Conservation (phyloP, 2,113 vertebrate species). For the Phyllostomus discolor region DNA sequence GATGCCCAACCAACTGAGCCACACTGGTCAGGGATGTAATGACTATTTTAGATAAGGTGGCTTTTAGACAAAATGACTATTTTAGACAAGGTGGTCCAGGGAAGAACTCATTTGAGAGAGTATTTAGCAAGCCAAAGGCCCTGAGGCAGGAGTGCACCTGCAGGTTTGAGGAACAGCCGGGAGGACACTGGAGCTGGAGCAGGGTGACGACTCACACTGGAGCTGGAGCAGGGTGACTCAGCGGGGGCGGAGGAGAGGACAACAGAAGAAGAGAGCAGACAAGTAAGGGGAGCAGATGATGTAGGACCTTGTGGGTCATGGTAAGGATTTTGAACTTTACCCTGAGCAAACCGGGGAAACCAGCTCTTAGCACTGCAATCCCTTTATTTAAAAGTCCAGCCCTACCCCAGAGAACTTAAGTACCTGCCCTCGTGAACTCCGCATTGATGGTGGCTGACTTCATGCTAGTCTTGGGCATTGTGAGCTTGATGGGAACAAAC, state of each 20-base stretch:
- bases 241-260: too few relatives aligned
- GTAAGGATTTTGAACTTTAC: not conserved
- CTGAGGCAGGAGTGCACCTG: not conserved
- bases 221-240: not conserved
- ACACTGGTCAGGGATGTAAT: not conserved
- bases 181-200: not conserved
- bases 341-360: not conserved
- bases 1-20: too few relatives aligned
- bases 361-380: not conserved
- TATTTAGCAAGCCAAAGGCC: not conserved
- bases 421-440: constrained; percentile 92
- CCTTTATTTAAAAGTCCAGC: not conserved
- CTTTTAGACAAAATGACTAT: not conserved
- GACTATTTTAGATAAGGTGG: not conserved
- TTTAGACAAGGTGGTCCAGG: not conserved
- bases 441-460: constrained; percentile 85
- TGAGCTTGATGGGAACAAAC: constrained; percentile 78
- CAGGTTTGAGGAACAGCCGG: not conserved
- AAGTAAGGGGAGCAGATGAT: not conserved
- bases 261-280: not conserved
- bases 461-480: constrained; percentile 78
- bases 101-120: not conserved
- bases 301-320: not conserved
- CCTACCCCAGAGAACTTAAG: not conserved
- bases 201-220: not conserved